phyloP scores from a whole-genome alignment of 2,888 invertebrate genomes.

The Clanis bilineata region DNA sequence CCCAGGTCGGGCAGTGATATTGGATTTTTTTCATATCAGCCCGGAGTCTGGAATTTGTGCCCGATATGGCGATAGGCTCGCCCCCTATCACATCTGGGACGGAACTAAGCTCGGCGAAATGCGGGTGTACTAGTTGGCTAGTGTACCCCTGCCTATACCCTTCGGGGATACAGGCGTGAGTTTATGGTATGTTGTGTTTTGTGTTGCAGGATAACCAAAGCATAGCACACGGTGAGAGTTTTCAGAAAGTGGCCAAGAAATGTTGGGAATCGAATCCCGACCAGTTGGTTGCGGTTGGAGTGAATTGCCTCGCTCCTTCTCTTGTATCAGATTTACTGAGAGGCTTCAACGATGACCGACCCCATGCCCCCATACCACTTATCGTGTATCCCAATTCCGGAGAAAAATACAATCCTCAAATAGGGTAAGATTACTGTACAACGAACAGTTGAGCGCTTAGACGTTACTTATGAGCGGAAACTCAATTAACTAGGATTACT shows the following conservation, averaged over 20 bases:
- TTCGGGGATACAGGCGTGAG: too few species aligned
- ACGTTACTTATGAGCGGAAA: background rate
- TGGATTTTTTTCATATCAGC: too few species aligned
- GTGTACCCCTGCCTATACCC: too few species aligned
- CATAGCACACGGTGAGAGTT: conserved; percentile 91
- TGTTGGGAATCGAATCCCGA: conserved; percentile 88
- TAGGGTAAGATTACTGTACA: conserved; percentile 78
- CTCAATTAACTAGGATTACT: conserved; percentile 4
- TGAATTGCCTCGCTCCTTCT: conserved; percentile 89
- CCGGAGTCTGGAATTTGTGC: too few species aligned
- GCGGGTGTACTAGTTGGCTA: too few species aligned
- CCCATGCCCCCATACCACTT: conserved; percentile 84
- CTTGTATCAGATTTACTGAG: conserved; percentile 64
- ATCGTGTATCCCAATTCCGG: conserved; percentile 97
- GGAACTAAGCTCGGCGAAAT: too few species aligned
- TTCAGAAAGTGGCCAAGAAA: conserved; percentile 86
- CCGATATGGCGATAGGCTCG: too few species aligned
- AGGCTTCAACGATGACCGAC: conserved; percentile 76
- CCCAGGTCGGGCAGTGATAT: too few species aligned
- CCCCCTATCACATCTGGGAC: too few species aligned
- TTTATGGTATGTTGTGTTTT: too few species aligned
- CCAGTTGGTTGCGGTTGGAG: conserved; percentile 91
- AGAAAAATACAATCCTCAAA: conserved; percentile 87
- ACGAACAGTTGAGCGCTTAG: conserved; percentile 27
- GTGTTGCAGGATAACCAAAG: conserved; percentile 70